These are phyloP conservation scores for Disparrhopalites patrizii DNA, from an alignment of 2,888 invertebrate species.

Conservation along the genomic window DNA sequence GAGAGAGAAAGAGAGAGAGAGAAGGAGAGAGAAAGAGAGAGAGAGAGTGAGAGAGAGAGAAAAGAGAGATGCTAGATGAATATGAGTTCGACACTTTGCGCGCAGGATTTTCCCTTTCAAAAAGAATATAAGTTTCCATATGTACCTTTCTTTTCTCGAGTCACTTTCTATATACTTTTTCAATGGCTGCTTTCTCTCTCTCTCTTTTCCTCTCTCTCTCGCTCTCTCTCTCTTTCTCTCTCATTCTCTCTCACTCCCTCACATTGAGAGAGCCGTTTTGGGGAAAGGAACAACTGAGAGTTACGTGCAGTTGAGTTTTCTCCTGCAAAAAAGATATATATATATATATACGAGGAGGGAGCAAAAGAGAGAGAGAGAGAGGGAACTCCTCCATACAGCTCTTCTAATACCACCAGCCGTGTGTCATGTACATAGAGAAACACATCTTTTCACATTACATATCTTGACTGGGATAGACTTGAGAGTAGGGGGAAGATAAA, in stretches of 20 bases:
- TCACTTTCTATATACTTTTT: slow-evolving; percentile 25
- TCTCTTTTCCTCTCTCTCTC: too few species aligned
- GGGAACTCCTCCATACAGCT: too few species aligned
- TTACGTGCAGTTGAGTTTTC: too few species aligned
- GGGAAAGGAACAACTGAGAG: slow-evolving; percentile 1
- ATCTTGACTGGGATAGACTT: slow-evolving; percentile 16
- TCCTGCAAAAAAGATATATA: too few species aligned
- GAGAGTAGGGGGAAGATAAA: slow-evolving; percentile 30
- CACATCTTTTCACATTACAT: slow-evolving; percentile 17
- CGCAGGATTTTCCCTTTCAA: slow-evolving; percentile 32
- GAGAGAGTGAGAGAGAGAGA: slow-evolving; percentile 3
- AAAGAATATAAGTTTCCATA: slow-evolving; percentile 30
- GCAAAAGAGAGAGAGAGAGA: slow-evolving; percentile 4
- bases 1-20: slow-evolving; percentile 6
- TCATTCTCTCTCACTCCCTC: too few species aligned
- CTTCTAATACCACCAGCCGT: neutral
- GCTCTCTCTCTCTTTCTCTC: too few species aligned
- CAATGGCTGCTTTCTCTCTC: slow-evolving; percentile 17
- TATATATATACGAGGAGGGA: neutral
- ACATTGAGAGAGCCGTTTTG: neutral
- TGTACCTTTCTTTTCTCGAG: slow-evolving; percentile 14
- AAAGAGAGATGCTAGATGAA: slow-evolving; percentile 26
- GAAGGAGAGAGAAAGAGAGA: neutral
- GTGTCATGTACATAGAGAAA: slow-evolving; percentile 4
- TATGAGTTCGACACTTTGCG: slow-evolving; percentile 31